Evolutionary conservation across 2,797 vertebrate genomes (phyloP), one percentile per base, ranked within the genome.

Genomic region (Staurois parvus): DNA sequence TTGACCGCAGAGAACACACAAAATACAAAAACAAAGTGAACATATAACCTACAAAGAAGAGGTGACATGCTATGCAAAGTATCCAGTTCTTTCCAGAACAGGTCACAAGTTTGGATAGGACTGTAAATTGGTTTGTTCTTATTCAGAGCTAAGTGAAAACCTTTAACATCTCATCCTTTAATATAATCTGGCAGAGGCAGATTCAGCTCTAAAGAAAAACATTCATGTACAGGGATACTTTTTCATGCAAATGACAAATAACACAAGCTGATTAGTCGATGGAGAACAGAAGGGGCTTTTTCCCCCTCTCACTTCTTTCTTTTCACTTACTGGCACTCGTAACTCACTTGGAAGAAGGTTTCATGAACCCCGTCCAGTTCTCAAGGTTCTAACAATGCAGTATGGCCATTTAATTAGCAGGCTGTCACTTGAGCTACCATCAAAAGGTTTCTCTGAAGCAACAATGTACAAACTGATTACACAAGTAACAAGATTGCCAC

Each of bases 171-270:
- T 68, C 42, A 34, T 66, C 72, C 62, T 29, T 74, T 66, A 70
- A 62, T 59, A 8, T 74, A 68, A 69, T 30, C 28, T 32, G 15
- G 88, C 28, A 29, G 72, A 80, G 26, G 77, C 40, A 76, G 48
- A 83, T 83, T 88, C 88, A 75, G 85, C 87, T 83, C 45, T 84
- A 88, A 78, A 70, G 88, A 84, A 91, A 62, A 85, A 90, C 87
- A 88, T 84, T 81, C 59, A 88, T 48, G 81, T 75, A 89, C 32
- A 76, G 88, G 85, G 88, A 89, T 88, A 91, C 85, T 89, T 94
- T 93, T 93, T 91, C 88, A 94, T 89, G 90, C 89, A 94, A 93
- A 95, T 92, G 90, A 90, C 91, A 84, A 86, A 83, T 88, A 86
- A 89, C 85, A 90, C 68, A 92, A 93, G 92, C 89, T 90, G 85